These are phyloP conservation scores for Blera fallax DNA, from an alignment of 2,888 invertebrate species.

Conservation along the genomic window DNA sequence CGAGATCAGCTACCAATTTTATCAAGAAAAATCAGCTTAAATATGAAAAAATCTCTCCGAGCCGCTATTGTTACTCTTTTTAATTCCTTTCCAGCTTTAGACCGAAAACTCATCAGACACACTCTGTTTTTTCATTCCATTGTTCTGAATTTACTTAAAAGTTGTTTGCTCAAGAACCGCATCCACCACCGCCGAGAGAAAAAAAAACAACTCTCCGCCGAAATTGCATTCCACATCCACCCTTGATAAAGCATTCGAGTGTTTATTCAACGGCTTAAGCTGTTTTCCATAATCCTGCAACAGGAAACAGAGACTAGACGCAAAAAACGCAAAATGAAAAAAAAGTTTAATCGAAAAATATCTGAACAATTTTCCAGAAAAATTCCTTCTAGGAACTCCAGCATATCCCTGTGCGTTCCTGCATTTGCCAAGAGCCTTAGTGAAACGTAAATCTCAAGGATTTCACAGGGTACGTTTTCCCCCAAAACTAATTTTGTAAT, in stretches of 20 bases:
- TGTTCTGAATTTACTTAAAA: constrained; percentile 3
- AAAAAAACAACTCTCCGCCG: background rate
- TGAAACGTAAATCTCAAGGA: constrained; percentile 32
- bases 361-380: constrained; percentile 54
- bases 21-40: no score
- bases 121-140: background rate
- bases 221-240: constrained; percentile 64
- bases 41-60: no score
- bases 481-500: constrained; percentile 60
- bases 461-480: constrained; percentile 3
- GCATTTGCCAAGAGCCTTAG: constrained; percentile 14
- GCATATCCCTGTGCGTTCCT: background rate
- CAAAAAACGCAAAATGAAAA: constrained; percentile 10
- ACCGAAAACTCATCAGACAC: background rate
- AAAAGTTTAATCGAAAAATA: constrained; percentile 69
- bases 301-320: constrained; percentile 18
- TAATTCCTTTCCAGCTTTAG: background rate
- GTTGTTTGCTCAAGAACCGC: background rate
- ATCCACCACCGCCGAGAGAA: background rate
- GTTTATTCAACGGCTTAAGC: constrained; percentile 70
- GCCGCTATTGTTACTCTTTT: no score
- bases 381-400: constrained; percentile 15
- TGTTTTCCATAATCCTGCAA: constrained; percentile 68
- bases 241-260: constrained; percentile 27
- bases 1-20: no score